Evolutionary conservation across 2,113 vertebrate genomes (phyloP), one percentile per base, ranked within the genome.

Genomic region (Leiothrix lutea): DNA sequence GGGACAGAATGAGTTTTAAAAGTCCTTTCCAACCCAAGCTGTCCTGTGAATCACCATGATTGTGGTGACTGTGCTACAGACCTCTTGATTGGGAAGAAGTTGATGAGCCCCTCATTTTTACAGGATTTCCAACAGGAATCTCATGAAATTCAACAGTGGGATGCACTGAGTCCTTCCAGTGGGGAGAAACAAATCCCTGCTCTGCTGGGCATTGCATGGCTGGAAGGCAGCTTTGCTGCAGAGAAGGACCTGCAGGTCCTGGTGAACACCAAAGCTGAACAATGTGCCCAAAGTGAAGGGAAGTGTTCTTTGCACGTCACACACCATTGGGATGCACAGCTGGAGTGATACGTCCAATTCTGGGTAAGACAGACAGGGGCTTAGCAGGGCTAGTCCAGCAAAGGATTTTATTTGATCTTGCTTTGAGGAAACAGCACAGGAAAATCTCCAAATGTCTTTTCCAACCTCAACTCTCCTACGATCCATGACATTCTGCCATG

Each of bases 181-280:
- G 45, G 10, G 10, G 11, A 60, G 8, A 33, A 64, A 38, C 7
- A 70, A 72, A 61, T 10, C 25, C 19, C 13, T 45, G 19, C 22
- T 53, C 3, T 3, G 3, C 26, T 71, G 47, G 12, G 22, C 22
- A 20, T 8, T 4, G 3, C 15, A 5, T 7, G 29, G 26, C 9
- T 51, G 40, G 25, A 65, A 51, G 42, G 22, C 31, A 71, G 31
- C 24, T 79, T 51, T 44, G 31, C 26, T 57, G 38, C 31, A 40
- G 24, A 35, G 35, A 11, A 48, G 21, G 35, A 10, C 9, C 31
- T 57, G 36, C 11, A 14, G 26, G 21, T 74, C 9, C 45, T 47
- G 23, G 14, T 33, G 21, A 25, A 17, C 10, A 45, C 4, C 48
- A 60, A 31, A 70, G 24, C 5, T 47, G 25, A 56, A 19, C 4